A percentile compares a stretch with the other conserved stretches of the same genome.
phyloP scores from a whole-genome alignment of 2,797 vertebrate genomes.

The Bovichtus variegatus region DNA sequence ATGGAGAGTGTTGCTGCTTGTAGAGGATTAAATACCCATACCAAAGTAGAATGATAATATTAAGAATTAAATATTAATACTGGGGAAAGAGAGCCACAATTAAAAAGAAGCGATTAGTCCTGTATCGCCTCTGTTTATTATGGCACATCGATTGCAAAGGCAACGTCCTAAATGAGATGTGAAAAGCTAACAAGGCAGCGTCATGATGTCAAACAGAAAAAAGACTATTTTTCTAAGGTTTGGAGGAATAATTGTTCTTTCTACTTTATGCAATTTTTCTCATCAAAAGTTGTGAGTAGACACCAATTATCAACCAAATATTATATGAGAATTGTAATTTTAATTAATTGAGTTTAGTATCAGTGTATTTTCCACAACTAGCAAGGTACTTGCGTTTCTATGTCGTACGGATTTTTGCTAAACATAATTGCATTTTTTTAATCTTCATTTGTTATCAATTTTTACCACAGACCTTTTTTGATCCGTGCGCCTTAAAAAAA shows the following conservation, averaged over 20 bases:
- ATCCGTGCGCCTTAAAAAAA: background rate
- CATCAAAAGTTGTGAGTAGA: background rate
- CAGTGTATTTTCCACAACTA: background rate
- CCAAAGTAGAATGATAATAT: constrained; percentile 28
- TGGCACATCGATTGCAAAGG: constrained; percentile 42
- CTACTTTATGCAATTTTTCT: background rate
- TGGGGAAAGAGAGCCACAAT: constrained; percentile 18
- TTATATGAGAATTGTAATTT: background rate
- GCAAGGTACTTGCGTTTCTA: background rate
- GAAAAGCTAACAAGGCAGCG: constrained; percentile 27
- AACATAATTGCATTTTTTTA: background rate
- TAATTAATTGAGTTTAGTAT: background rate
- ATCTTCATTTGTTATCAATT: background rate
- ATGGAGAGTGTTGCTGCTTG: background rate
- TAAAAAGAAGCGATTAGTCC: constrained; percentile 34
- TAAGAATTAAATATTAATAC: constrained; percentile 45
- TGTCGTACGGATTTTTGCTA: background rate
- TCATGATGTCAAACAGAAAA: constrained; percentile 9
- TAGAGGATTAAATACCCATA: background rate
- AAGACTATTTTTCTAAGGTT: background rate
- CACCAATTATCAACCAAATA: background rate
- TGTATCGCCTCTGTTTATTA: constrained; percentile 37
- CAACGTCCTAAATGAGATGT: constrained; percentile 36
- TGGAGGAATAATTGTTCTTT: background rate
- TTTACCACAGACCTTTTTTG: background rate